Base-by-base conservation (phyloP, 2,113 vertebrate genomes). In the Nannobrachium achirus region DNA sequence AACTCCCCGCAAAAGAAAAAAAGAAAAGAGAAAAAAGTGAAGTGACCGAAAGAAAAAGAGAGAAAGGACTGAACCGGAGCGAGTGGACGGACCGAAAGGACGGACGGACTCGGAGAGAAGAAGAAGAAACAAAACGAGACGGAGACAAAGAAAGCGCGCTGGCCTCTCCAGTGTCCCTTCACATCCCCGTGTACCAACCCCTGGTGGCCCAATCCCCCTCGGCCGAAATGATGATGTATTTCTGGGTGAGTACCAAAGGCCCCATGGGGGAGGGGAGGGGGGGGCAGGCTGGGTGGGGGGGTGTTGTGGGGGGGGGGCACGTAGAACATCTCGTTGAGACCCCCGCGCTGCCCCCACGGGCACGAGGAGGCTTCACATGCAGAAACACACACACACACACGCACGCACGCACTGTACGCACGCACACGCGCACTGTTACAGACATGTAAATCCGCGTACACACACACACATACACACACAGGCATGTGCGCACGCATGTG, bases 151-250 rank as follows among this genome's bases (percentile, higher is more conserved):
- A 60, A 48, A 65, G 75, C 69, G 60, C 38, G 6, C 77, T 44
- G 78, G 78, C 76, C 68, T 75, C 57, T 50, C 51, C 16, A 20
- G 66, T 80, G 63, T 73, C 79, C 70, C 66, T 79, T 56, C 71
- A 65, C 46, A 46, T 11, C 72, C 72, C 75, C 20, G 46, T 78
- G 66, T 58, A 73, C 69, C 63, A 71, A 14, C 67, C 69, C 63
- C 63, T 53, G 71, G 59, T 69, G 53, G 73, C 56, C 66, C 69
- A 11, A 44, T 59, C 58, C 69, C 67, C 71, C 75, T 76, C 80
- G 42, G 71, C 69, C 38, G 65, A 81, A 75, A 88, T 88, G 84
- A 88, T 88, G 86, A 88, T 88, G 86, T 88, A 88, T 76, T 88
- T 86, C 67, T 88, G 82, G 86, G 84, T 85, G 78, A 88, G 86